Evolutionary conservation across 2,113 vertebrate species (phyloP).

Genomic region (Chaetodon trifascialis): DNA sequence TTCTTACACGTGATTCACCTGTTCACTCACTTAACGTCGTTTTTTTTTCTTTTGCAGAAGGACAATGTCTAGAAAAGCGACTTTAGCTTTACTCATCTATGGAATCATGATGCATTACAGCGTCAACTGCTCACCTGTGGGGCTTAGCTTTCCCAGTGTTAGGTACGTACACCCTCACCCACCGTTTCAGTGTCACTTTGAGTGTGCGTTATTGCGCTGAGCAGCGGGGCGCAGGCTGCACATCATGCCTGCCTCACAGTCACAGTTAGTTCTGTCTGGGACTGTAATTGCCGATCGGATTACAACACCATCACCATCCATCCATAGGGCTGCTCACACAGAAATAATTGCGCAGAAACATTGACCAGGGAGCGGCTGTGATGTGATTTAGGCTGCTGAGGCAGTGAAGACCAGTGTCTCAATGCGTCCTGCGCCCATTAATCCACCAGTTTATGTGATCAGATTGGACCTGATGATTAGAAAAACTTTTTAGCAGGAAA

Average conservation of each 20-base stretch:
- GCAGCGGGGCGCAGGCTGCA: constrained; percentile 6
- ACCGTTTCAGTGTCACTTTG: neutral
- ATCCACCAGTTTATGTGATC: constrained; percentile 14
- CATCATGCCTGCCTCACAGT: constrained; percentile 22
- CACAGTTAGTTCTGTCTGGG: constrained; percentile 31
- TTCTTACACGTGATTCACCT: neutral
- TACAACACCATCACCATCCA: constrained; percentile 43
- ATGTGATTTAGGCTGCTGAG: constrained; percentile 43
- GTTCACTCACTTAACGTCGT: constrained; percentile 13
- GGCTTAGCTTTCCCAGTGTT: constrained; percentile 91
- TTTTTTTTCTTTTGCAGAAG: constrained; percentile 83
- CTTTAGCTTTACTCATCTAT: constrained; percentile 92
- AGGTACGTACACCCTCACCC: constrained; percentile 87
- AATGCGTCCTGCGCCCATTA: constrained; percentile 32
- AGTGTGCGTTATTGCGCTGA: neutral
- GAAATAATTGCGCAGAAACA: constrained; percentile 39
- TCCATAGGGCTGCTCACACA: constrained; percentile 51
- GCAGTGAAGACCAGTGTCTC: constrained; percentile 29
- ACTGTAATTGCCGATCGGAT: constrained; percentile 38
- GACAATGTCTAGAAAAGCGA: constrained; percentile 94
- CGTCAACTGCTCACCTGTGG: constrained; percentile 91
- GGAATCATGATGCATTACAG: constrained; percentile 95
- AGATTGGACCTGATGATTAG: constrained; percentile 34
- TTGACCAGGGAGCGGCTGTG: constrained; percentile 55
- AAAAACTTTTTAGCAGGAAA: neutral